phyloP scores from a whole-genome alignment of 2,113 vertebrate genomes.

The Anas platyrhynchos region DNA sequence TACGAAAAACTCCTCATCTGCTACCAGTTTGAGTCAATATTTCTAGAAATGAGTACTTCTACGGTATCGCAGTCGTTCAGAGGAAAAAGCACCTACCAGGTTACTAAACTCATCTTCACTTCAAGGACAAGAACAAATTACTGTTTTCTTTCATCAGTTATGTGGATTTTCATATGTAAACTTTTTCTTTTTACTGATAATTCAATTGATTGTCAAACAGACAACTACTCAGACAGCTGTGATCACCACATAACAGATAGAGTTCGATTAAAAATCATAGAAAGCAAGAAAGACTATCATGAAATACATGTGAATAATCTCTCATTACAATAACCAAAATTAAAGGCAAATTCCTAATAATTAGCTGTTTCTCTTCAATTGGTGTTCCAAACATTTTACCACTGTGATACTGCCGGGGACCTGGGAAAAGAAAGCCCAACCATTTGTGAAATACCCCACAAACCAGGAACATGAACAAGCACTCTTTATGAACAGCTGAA shows the following conservation, averaged over 20 bases:
- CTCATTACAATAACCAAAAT: neutral
- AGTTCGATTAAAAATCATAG: fast-evolving
- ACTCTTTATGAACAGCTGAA: neutral
- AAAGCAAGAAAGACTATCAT: neutral
- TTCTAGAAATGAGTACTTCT: neutral
- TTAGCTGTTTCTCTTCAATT: neutral
- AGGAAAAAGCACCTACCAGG: neutral
- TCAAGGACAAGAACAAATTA: neutral
- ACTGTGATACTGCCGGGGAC: neutral
- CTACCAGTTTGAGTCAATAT: neutral
- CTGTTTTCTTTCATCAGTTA: neutral
- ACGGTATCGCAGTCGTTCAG: neutral
- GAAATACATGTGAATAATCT: fast-evolving
- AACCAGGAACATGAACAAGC: neutral
- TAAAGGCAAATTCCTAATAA: neutral
- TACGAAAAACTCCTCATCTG: neutral
- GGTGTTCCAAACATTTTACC: neutral
- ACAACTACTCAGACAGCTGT: neutral
- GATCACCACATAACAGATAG: fast-evolving
- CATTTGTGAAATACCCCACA: constrained; percentile 19
- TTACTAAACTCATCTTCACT: neutral
- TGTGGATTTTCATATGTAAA: neutral
- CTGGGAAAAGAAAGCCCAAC: neutral
- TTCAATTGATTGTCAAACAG: fast-evolving
- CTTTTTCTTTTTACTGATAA: neutral